Percentiles rank a stretch among this genome's conserved stretches.
Conservation (phyloP, 2,888 invertebrate genomes). For the Hypercompe scribonia region DNA sequence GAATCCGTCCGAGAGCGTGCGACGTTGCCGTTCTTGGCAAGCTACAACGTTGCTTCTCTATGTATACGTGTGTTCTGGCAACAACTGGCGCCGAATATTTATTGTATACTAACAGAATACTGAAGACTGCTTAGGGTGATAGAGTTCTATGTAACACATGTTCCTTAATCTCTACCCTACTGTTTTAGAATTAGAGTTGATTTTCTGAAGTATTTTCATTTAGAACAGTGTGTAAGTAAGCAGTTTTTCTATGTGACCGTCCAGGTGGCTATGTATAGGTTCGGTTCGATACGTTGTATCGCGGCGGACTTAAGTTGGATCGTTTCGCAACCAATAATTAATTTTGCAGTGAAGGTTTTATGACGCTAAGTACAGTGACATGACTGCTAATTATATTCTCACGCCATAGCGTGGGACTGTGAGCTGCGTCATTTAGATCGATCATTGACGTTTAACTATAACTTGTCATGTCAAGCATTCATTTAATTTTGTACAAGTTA, state of each 20-base stretch:
- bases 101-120: conserved; percentile 86
- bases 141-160: conserved; percentile 69
- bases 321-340: conserved; percentile 71
- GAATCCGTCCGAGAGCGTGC: conserved; percentile 77
- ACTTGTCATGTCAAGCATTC: conserved; percentile 17
- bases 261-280: conserved; percentile 87
- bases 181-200: conserved; percentile 59
- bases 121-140: conserved; percentile 78
- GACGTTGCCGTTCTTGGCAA: conserved; percentile 82
- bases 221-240: conserved; percentile 66
- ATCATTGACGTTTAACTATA: conserved; percentile 24
- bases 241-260: conserved; percentile 83
- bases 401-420: conserved; percentile 40
- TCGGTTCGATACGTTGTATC: conserved; percentile 75
- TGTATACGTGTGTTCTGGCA: conserved; percentile 84
- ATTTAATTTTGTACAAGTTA: neutral
- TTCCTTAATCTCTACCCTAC: conserved; percentile 63
- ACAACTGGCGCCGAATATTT: conserved; percentile 87
- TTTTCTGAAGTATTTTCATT: conserved; percentile 51
- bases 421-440: conserved; percentile 25
- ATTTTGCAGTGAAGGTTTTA: conserved; percentile 71
- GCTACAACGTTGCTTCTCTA: conserved; percentile 78
- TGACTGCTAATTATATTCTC: conserved; percentile 48
- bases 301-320: conserved; percentile 73
- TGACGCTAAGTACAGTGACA: conserved; percentile 54